phyloP scores from a whole-genome alignment of 2,113 vertebrate genomes.

The Xiphorhynchus elegans region DNA sequence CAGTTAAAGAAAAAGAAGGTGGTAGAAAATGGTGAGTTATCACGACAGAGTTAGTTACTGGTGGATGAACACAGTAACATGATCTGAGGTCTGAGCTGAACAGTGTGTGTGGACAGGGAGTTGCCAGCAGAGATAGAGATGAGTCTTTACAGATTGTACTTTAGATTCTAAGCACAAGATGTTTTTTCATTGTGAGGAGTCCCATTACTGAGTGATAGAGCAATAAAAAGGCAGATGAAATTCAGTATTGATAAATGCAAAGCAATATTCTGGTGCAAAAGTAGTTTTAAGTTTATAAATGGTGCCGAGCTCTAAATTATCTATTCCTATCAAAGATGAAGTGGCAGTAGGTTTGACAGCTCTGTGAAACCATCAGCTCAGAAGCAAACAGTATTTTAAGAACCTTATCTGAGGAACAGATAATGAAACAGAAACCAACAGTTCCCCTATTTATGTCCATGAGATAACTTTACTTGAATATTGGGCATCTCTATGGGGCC shows the following conservation, averaged over 20 bases:
- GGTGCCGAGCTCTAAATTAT: not conserved
- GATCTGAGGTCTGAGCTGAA: not conserved
- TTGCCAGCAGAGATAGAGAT: not conserved
- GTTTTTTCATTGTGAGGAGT: not conserved
- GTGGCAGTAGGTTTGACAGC: not conserved
- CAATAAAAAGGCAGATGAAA: not conserved
- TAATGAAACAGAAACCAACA: not conserved
- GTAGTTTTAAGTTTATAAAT: not conserved
- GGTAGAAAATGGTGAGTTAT: not conserved
- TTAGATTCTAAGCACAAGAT: not conserved
- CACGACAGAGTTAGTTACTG: not conserved
- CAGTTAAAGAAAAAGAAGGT: accelerated
- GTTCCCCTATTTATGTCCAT: not conserved
- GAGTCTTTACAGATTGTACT: not conserved
- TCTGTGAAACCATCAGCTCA: not conserved
- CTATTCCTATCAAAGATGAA: not conserved
- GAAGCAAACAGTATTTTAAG: not conserved
- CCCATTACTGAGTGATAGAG: not conserved
- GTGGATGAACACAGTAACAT: not conserved
- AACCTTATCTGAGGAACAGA: not conserved
- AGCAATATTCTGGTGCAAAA: not conserved
- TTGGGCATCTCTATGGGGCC: not conserved
- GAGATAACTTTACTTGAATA: not conserved
- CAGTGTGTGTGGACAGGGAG: accelerated
- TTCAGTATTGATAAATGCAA: constrained; percentile 29